phyloP scores from a whole-genome alignment of 2,888 invertebrate species.

The Philereme vetulata region DNA sequence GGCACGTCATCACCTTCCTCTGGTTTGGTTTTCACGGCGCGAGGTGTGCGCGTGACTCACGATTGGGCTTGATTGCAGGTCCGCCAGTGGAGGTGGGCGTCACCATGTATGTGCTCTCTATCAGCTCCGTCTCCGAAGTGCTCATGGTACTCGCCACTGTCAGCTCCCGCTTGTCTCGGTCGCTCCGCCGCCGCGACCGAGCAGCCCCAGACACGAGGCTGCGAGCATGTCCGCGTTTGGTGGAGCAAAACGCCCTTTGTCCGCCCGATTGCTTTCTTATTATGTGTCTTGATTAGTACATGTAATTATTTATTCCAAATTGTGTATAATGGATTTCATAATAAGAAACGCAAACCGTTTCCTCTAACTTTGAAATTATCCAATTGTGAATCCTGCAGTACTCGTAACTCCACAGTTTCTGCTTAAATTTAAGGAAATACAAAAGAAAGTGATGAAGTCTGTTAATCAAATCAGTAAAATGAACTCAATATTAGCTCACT shows the following conservation, averaged over 20 bases:
- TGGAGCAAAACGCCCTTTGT: constrained; percentile 76
- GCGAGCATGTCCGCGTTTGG: constrained; percentile 82
- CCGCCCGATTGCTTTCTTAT: constrained; percentile 81
- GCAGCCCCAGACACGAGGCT: constrained; percentile 83
- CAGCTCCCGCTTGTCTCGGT: constrained; percentile 80
- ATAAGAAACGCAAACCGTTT: constrained; percentile 76
- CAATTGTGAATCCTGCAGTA: constrained; percentile 78
- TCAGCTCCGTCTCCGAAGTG: constrained; percentile 99
- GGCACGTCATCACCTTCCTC: constrained; percentile 69
- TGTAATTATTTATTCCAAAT: constrained; percentile 41
- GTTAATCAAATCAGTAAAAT: constrained; percentile 20
- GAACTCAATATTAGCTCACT: neutral
- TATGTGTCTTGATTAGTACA: constrained; percentile 58
- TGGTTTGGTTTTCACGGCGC: constrained; percentile 78
- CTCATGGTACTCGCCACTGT: constrained; percentile 92
- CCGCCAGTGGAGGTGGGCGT: constrained; percentile 98
- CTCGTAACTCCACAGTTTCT: constrained; percentile 81
- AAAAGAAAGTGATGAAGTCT: constrained; percentile 60
- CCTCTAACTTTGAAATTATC: constrained; percentile 63
- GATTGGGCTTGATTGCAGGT: constrained; percentile 90
- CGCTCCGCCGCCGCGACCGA: constrained; percentile 73
- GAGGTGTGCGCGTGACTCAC: constrained; percentile 69
- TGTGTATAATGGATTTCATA: constrained; percentile 59
- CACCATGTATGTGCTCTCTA: constrained; percentile 99
- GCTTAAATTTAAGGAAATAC: constrained; percentile 37